Base-by-base conservation (phyloP, 2,888 invertebrate genomes). In the Phyto melanocephala region DNA sequence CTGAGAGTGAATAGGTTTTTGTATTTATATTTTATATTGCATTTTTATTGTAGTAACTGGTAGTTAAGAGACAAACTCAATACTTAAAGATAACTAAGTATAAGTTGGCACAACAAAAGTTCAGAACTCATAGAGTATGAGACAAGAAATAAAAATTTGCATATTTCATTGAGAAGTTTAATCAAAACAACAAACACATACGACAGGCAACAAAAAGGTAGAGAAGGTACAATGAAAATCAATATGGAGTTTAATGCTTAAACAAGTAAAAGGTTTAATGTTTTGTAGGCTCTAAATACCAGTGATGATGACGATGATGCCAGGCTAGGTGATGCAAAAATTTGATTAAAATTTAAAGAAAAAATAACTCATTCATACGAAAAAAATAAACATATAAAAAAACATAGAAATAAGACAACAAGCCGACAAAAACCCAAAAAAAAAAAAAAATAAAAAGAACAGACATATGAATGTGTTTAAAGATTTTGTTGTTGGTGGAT, bases 101-200 rank as follows among this genome's bases (percentile, higher is more conserved):
- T 56, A 71, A 75, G 72, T 75, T 75, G 60, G 62, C 71, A 80
- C 60, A 79, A 35, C 74, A 70, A 68, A 62, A 62, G 72, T 50
- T 72, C 70, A 62, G 70, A 82, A 80, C 58, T 70, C 56, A 58
- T 28, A 50, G 45, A 56, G 62, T 65, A 35, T 56, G 58, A 77
- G 42, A 75, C 68, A 74, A 67, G 62, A 63, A 56, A 76, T 77
- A 35, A 40, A 87, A 87, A 89, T 88, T 88, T 89, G 88, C 89
- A 89, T 89, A 89, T 89, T 89, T 89, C 89, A 89, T 89, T 89
- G 89, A 89, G 89, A 87, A 89, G 88, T 88, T 89, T 87, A 89
- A 88, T 88, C 88, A 89, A 83, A 83, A 50, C 67, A 71, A 33
- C 68, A 65, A 63, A 65, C 62, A 37, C 71, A 47, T 76, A 56